These are phyloP conservation scores for Philereme transversata DNA, from an alignment of 2,888 invertebrate species.

Conservation along the genomic window DNA sequence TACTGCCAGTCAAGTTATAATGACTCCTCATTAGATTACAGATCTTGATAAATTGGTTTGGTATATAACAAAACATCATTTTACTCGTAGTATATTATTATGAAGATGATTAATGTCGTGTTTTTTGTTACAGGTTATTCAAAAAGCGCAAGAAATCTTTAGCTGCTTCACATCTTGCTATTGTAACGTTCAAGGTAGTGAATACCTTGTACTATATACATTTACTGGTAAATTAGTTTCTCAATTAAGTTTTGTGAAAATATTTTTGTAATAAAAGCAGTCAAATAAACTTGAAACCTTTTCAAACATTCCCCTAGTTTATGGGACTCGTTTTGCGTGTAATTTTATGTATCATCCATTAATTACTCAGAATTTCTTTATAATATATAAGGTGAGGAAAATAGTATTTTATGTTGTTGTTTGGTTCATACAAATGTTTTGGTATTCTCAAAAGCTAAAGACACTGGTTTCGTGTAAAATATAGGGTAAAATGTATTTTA, in stretches of 20 bases:
- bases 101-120: background rate
- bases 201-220: constrained; percentile 10
- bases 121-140: constrained; percentile 20
- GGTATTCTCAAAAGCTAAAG: constrained; percentile 13
- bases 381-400: background rate
- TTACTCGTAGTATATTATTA: background rate
- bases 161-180: constrained; percentile 1
- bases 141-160: constrained; percentile 7
- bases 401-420: constrained; percentile 1
- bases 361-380: background rate
- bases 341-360: constrained; percentile 2
- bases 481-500: constrained; percentile 17
- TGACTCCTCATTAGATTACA: too few species aligned
- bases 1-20: too few species aligned
- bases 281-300: constrained; percentile 7
- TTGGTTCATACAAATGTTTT: constrained; percentile 8
- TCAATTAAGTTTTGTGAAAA: constrained; percentile 4
- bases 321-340: constrained; percentile 16
- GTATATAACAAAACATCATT: background rate
- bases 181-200: background rate
- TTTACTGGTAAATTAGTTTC: constrained; percentile 5
- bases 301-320: constrained; percentile 22
- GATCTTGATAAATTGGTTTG: too few species aligned
- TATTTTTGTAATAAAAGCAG: constrained; percentile 2
- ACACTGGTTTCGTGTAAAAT: constrained; percentile 20